These are phyloP conservation scores for Neodiprion lecontei DNA, from an alignment of 1,140 invertebrate species.

Conservation along the genomic window DNA sequence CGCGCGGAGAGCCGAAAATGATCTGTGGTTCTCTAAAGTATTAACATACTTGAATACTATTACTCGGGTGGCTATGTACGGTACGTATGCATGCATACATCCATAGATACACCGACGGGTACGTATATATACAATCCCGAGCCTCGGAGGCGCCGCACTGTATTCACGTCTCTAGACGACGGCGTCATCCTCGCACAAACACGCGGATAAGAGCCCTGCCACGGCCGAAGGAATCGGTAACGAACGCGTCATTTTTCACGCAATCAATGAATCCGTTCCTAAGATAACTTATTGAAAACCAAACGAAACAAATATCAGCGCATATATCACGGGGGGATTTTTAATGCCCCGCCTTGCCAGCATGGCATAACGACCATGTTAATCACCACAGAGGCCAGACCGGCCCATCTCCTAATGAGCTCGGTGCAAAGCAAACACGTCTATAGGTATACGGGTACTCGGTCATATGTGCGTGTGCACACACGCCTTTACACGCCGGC, in stretches of 20 bases:
- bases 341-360: slow-evolving; percentile 35
- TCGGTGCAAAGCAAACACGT: slow-evolving; percentile 42
- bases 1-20: slow-evolving; percentile 30
- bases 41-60: slow-evolving; percentile 15
- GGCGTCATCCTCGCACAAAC: too few species aligned
- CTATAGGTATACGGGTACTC: too few species aligned
- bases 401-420: slow-evolving; percentile 36
- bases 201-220: too few species aligned
- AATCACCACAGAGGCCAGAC: slow-evolving; percentile 31
- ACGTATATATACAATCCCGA: background rate
- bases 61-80: background rate
- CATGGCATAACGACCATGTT: slow-evolving; percentile 41
- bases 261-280: slow-evolving; percentile 4
- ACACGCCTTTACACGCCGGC: background rate
- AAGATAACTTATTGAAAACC: slow-evolving; percentile 31
- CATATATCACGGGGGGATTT: slow-evolving; percentile 31
- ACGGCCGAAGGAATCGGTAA: slow-evolving; percentile 3
- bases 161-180: too few species aligned
- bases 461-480: background rate
- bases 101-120: background rate
- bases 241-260: slow-evolving; percentile 14
- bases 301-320: slow-evolving; percentile 35
- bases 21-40: slow-evolving; percentile 25
- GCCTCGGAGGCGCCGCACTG: background rate
- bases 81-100: background rate